Percentiles rank a stretch among this genome's conserved stretches.
Evolutionary conservation across 2,888 invertebrate species (phyloP).

Genomic region (Desoria tigrina): DNA sequence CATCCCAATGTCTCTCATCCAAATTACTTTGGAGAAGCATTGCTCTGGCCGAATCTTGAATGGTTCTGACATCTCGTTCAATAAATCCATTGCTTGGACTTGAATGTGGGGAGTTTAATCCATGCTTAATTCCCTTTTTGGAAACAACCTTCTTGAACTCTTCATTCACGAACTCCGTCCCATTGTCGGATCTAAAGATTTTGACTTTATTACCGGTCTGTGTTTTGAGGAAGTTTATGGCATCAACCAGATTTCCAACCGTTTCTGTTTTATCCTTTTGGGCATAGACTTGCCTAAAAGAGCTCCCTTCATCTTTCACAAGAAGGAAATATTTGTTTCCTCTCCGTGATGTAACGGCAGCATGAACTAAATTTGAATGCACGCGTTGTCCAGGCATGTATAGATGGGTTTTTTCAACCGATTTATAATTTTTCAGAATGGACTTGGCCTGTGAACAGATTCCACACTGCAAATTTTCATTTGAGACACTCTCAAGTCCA

Average conservation of each 20-base stretch:
- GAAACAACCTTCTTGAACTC: constrained; percentile 17
- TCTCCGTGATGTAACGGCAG: constrained; percentile 2
- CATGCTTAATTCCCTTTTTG: constrained; percentile 21
- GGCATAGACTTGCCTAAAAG: constrained; percentile 26
- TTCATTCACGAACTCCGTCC: constrained; percentile 21
- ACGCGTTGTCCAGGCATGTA: not conserved
- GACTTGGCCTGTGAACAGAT: constrained; percentile 27
- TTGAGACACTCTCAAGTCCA: constrained; percentile 19
- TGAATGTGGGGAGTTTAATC: constrained; percentile 23
- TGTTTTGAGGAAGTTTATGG: constrained; percentile 18
- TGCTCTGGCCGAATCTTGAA: constrained; percentile 49
- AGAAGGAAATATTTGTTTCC: constrained; percentile 29
- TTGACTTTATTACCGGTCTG: constrained; percentile 27
- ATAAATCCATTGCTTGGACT: constrained; percentile 31
- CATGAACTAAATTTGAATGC: constrained; percentile 20
- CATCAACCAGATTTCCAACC: constrained; percentile 13
- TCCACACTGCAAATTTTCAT: constrained; percentile 14
- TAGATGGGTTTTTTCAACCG: not conserved
- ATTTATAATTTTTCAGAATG: constrained; percentile 11
- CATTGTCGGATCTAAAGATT: constrained; percentile 29
- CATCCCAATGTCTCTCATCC: constrained; percentile 55
- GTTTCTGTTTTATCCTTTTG: constrained; percentile 25
- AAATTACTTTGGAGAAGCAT: constrained; percentile 54
- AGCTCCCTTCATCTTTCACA: constrained; percentile 26
- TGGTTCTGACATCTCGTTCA: constrained; percentile 33